These are phyloP conservation scores for Xanthorhoe designata DNA, from an alignment of 2,888 invertebrate genomes.

Conservation along the genomic window DNA sequence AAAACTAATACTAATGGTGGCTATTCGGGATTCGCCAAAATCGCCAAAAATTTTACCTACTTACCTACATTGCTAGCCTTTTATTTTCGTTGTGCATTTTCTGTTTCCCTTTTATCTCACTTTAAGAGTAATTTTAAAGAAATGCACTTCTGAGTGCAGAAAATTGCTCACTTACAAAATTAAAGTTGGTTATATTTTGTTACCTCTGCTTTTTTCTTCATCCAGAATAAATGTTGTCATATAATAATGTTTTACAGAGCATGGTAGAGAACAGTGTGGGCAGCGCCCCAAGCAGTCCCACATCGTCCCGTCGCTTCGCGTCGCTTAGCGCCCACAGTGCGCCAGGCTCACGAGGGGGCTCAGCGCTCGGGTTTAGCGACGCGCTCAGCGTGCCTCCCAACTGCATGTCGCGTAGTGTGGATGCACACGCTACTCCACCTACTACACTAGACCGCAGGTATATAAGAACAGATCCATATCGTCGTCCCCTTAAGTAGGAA, in stretches of 20 bases:
- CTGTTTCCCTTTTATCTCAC: no score
- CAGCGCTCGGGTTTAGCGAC: constrained; percentile 73
- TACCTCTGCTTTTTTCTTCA: no score
- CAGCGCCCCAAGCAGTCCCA: constrained; percentile 86
- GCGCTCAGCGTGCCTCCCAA: constrained; percentile 60
- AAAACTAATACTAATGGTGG: no score
- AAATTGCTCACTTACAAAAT: no score
- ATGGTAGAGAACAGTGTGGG: constrained; percentile 86
- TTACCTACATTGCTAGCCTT: no score
- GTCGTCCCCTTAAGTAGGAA: not conserved
- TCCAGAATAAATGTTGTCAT: no score
- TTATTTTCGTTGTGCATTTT: no score
- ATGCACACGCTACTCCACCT: constrained; percentile 66
- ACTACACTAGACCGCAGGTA: constrained; percentile 82
- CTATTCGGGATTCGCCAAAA: no score
- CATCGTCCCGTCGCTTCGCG: constrained; percentile 58
- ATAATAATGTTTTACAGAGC: constrained; percentile 54
- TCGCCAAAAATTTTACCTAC: no score
- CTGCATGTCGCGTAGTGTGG: constrained; percentile 86
- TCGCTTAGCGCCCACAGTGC: constrained; percentile 65
- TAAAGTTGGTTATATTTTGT: no score
- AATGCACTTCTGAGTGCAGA: no score
- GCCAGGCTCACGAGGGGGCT: constrained; percentile 75
- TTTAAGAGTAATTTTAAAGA: no score
- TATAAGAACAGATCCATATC: not conserved